A percentile compares a stretch with the other conserved stretches of the same genome.
Evolutionary conservation across 2,888 invertebrate genomes (phyloP).

Genomic region (Andrena fulva): DNA sequence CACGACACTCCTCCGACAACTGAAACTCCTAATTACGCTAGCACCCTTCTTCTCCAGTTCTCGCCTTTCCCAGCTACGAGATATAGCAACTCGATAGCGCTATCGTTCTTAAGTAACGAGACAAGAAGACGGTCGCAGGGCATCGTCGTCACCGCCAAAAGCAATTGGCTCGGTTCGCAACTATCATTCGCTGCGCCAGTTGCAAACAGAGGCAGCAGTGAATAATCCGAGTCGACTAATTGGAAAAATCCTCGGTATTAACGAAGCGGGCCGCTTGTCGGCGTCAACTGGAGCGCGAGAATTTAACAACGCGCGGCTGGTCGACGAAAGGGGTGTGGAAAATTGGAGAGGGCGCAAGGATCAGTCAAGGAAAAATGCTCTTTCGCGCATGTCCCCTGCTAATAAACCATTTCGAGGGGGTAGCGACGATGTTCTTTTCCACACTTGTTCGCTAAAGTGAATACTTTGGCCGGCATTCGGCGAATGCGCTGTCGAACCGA

Average conservation of each 20-base stretch:
- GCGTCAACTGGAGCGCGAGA: slow-evolving; percentile 72
- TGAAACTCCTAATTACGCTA: too few relatives aligned
- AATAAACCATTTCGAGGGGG: too few relatives aligned
- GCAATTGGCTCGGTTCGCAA: not conserved
- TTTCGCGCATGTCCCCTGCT: not conserved
- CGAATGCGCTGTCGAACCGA: not conserved
- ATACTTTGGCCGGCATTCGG: not conserved
- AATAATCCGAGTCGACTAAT: slow-evolving; percentile 41
- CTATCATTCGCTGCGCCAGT: not conserved
- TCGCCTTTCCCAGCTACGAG: too few relatives aligned
- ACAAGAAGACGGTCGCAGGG: not conserved
- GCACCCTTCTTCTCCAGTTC: too few relatives aligned
- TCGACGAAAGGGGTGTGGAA: not conserved
- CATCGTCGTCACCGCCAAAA: not conserved
- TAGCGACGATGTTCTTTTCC: too few relatives aligned
- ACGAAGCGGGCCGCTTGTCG: slow-evolving; percentile 34
- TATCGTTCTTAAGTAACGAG: too few relatives aligned
- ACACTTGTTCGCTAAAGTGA: too few relatives aligned
- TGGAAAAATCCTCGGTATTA: slow-evolving; percentile 53
- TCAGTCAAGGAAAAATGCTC: not conserved
- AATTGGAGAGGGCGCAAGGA: slow-evolving; percentile 5
- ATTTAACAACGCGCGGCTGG: slow-evolving; percentile 72
- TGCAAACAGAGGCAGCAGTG: not conserved
- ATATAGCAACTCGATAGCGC: too few relatives aligned
- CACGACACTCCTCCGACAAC: too few relatives aligned